Percentiles rank a stretch among this genome's conserved stretches.
phyloP scores from a whole-genome alignment of 2,888 invertebrate species.

The Tupiocoris notatus region DNA sequence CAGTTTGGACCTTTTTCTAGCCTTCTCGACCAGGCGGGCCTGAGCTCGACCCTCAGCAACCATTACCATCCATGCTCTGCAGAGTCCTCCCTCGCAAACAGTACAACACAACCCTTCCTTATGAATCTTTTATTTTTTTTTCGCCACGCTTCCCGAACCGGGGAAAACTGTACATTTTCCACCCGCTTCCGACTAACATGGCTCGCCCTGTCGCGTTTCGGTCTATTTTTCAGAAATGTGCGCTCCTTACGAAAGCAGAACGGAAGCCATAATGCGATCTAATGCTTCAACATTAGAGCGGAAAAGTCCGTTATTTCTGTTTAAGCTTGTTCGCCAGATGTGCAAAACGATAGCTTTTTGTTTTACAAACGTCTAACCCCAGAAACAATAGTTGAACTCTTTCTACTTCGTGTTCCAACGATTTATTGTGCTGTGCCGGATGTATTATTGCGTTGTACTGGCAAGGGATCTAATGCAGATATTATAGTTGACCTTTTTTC shows the following conservation, averaged over 20 bases:
- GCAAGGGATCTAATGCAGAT: too few relatives aligned
- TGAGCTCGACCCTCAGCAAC: neutral
- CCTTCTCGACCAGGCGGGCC: neutral
- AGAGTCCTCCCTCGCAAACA: neutral
- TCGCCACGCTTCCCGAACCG: neutral
- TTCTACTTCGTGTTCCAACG: too few relatives aligned
- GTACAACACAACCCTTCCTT: neutral
- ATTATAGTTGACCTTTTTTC: too few relatives aligned
- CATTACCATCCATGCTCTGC: neutral
- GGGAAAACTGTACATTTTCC: conserved; percentile 4
- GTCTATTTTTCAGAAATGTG: neutral
- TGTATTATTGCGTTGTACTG: too few relatives aligned
- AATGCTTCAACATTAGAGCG: neutral
- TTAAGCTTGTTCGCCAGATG: too few relatives aligned
- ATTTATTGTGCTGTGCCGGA: too few relatives aligned
- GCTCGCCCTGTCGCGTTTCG: neutral
- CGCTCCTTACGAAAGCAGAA: neutral
- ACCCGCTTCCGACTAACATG: conserved; percentile 1
- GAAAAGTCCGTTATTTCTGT: neutral
- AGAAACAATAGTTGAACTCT: too few relatives aligned
- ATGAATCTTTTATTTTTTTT: conserved; percentile 18
- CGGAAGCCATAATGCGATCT: neutral
- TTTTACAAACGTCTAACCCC: too few relatives aligned
- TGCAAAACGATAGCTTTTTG: too few relatives aligned
- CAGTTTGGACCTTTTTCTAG: conserved; percentile 20